Base-by-base conservation (phyloP, 2,888 invertebrate species). In the Orchesellides sinensis region DNA sequence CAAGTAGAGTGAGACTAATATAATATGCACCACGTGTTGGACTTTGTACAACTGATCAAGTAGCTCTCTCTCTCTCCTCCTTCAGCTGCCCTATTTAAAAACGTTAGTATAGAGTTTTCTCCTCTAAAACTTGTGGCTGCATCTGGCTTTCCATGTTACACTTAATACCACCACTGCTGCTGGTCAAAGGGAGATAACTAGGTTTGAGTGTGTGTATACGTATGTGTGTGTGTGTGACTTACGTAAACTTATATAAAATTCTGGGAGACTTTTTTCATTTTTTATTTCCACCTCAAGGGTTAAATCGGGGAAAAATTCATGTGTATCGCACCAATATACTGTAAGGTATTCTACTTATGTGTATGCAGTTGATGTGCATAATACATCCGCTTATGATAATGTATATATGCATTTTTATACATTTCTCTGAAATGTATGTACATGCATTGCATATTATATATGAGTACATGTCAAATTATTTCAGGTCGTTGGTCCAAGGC, bases 401-500 rank as follows among this genome's bases (percentile, higher is more conserved):
- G 14, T 32, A 61, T 63, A 56, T 3, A 54, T 8, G 47, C n/a
- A 19, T n/a, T 40, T n/a, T 14, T 40, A n/a, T 40, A n/a, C 40
- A 40, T 40, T 2, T 40, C 40, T 40, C n/a, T 40, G n/a, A n/a
- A n/a, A 40, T 40, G 40, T n/a, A 40, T 40, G 40, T 40, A 40
- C 40, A 40, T n/a, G n/a, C n/a, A 40, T n/a, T 40, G 40, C 4
- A n/a, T 40, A 40, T n/a, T 40, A 14, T 40, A n/a, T 40, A 40
- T 40, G n/a, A n/a, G 23, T 52, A 23, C 63, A 66, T 66, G 65
- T 75, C 75, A 66, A 40, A 75, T 66, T 75, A 75, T 75, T 75
- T 66, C 75, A 75, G 75, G 75, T 75, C 75, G 75, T 75, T 75
- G 66, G 75, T 75, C 66, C 65, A 73, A 45, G 73, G 73, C 73